Base-by-base conservation (phyloP, 2,113 vertebrate genomes). In the Thalassoma bifasciatum region DNA sequence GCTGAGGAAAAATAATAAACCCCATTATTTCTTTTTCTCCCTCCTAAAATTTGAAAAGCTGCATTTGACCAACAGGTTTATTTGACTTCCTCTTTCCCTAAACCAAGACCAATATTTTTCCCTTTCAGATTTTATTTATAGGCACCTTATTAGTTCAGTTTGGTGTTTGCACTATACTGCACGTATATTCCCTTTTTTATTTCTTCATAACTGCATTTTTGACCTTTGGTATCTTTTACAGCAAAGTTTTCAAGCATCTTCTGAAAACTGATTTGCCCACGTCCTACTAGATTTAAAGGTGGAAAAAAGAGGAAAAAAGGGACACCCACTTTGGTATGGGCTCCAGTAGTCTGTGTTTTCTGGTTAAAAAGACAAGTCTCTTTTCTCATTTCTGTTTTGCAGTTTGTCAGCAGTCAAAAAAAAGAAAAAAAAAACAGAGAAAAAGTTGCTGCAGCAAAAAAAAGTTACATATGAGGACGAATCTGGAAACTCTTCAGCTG, bases 151-250 rank as follows among this genome's bases (percentile, higher is more conserved):
- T 65, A 72, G 64, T 66, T 65, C 50, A 40, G 57, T 84, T 79
- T 44, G 60, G 66, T 79, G 65, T 91, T 81, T 89, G 83, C 49
- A 36, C 81, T 63, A 40, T 5, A 12, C 57, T 2, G 19, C 61
- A 23, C 81, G 6, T 82, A 85, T 85, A 90, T 87, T 87, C 83
- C 79, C 66, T 82, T 69, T 79, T 86, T 82, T 76, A 54, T 85
- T 88, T 61, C 56, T 68, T 87, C 77, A 85, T 89, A 85, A 84
- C 83, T 72, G 71, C 69, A 67, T 79, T 62, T 81, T 24, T 83
- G 83, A 88, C 80, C 80, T 75, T 72, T 75, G 70, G 57, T 76
- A 26, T 86, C 53, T 51, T 60, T 64, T 60, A 68, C 59, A 60
- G 60, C 38, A 50, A 60, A 60, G 38, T 72, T 87, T 79, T 83